Evolutionary conservation across 92 coral and sea anemone species (phyloP).

Genomic region (Phenganax subtilis): DNA sequence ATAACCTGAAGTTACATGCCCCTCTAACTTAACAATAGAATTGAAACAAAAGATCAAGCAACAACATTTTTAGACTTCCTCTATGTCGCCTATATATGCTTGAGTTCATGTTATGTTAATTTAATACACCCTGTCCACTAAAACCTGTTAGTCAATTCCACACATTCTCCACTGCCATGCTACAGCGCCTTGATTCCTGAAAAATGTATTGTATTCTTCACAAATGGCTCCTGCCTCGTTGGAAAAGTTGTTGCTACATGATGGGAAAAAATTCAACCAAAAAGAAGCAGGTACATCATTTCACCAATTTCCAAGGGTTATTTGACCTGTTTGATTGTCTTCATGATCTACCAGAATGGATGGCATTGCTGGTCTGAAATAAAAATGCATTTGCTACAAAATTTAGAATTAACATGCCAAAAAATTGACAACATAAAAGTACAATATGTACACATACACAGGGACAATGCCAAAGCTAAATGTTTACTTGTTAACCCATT

Average conservation of each 20-base stretch:
- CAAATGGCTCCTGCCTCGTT: conserved; percentile 51
- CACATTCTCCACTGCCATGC: conserved; percentile 58
- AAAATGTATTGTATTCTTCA: conserved; percentile 49
- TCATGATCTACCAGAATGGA: background rate
- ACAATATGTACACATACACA: too few relatives aligned
- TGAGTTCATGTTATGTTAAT: too few relatives aligned
- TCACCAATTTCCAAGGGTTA: background rate
- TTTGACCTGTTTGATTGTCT: background rate
- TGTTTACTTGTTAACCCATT: too few relatives aligned
- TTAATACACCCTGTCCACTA: background rate
- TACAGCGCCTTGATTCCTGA: conserved; percentile 52
- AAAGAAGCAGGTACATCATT: conserved; percentile 12
- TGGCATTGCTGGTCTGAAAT: background rate
- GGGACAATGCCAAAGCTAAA: too few relatives aligned
- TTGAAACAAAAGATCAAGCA: too few relatives aligned
- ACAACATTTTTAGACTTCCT: too few relatives aligned
- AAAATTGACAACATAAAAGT: too few relatives aligned
- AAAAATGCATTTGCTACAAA: background rate
- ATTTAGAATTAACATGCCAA: too few relatives aligned
- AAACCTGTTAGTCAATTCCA: conserved; percentile 27
- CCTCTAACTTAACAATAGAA: too few relatives aligned
- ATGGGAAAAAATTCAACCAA: conserved; percentile 43
- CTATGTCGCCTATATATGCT: too few relatives aligned
- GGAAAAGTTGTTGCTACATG: conserved; percentile 54
- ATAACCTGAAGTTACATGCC: too few relatives aligned